Base-by-base conservation (phyloP, 2,113 vertebrate species). In the Pristiophorus japonicus region DNA sequence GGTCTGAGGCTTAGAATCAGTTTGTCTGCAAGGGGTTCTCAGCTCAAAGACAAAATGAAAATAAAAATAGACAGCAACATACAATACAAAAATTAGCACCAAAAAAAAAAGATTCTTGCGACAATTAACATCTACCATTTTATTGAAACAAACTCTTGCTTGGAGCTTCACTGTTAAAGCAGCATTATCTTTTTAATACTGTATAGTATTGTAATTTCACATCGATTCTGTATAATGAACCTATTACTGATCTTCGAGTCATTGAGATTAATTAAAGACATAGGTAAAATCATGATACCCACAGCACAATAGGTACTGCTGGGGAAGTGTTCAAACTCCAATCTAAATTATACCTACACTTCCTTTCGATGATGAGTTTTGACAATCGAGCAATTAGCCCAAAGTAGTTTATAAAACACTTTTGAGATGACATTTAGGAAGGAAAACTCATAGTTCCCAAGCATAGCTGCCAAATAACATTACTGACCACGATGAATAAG, bases 271-370 rank as follows among this genome's bases (percentile, higher is more conserved):
- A 59, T 34, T 62, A 47, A n/a, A 90, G 87, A 51, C 87, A 62
- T 75, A 75, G 51, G 87, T 90, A 3, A 90, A 88, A 90, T 51
- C 85, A 62, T 14, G 87, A 59, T 90, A 30, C 59, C 59, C 59
- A 90, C 47, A 81, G 38, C 38, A 81, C 38, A 81, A 81, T 42
- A 81, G 38, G 38, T 7, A 81, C 78, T 45, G 78, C 22, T 81
- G 5, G 38, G 16, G n/a, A 38, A 81, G 45, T 45, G 78, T 45
- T 81, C 78, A 81, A 81, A 45, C 38, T 81, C 27, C 22, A 59
- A 20, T 90, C 87, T 59, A 59, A 90, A 59, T 62, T 90, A 90
- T 90, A 55, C 87, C n/a, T 90, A 90, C 47, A 55, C 87, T 34
- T 90, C 87, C 47, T 34, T 90, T 34, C 12, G 22, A 62, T 59